Evolutionary conservation across 2,113 vertebrate genomes (phyloP).

Genomic region (Callaeas wilsoni): DNA sequence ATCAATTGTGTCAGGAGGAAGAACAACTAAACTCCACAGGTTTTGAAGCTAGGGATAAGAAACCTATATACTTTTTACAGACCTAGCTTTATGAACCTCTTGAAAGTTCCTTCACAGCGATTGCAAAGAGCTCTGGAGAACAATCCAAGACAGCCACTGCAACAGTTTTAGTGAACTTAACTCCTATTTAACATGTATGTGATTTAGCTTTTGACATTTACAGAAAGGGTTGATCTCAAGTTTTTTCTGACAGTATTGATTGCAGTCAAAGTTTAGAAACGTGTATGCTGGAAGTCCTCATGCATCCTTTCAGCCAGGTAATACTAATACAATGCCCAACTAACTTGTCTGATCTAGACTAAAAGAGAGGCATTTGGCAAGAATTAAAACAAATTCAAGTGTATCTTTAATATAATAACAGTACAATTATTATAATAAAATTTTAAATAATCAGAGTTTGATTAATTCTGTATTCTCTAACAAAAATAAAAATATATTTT

Average conservation of each 20-base stretch:
- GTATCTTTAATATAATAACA: not conserved
- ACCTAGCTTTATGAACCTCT: not conserved
- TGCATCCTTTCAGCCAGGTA: not conserved
- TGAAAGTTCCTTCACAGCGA: not conserved
- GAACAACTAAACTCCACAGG: not conserved
- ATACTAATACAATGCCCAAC: not conserved
- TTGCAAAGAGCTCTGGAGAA: not conserved
- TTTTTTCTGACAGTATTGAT: not conserved
- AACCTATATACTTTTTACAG: not conserved
- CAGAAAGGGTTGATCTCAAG: not conserved
- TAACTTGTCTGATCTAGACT: not conserved
- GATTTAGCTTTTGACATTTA: not conserved
- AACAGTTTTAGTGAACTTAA: not conserved
- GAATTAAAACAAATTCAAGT: not conserved
- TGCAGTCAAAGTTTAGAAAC: not conserved
- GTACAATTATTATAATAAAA: not conserved
- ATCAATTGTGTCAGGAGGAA: not conserved
- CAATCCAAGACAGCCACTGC: not conserved
- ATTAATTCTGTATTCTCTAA: not conserved
- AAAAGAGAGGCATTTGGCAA: not conserved
- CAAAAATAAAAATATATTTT: not conserved
- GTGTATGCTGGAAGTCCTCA: not conserved
- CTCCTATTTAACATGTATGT: not conserved
- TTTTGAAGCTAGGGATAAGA: not conserved
- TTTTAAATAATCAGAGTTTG: not conserved